Percentiles rank a stretch among this genome's conserved stretches.
phyloP scores from a whole-genome alignment of 1,140 invertebrate species.

The Lepidurus packardi region DNA sequence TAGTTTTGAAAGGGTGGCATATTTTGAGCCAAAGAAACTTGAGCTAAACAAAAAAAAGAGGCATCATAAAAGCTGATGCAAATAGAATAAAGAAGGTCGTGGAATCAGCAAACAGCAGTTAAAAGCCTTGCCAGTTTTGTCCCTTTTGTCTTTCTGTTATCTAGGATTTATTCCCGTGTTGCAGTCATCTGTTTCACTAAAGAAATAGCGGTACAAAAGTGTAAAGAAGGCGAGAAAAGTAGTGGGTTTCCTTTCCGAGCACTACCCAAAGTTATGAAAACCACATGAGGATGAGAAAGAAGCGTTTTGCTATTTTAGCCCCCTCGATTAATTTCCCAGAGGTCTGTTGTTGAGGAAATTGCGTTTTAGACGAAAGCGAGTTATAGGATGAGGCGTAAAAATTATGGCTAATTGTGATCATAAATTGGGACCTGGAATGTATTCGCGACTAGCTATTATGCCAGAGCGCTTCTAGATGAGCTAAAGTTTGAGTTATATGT shows the following conservation, averaged over 20 bases:
- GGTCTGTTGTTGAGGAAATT: slow-evolving; percentile 4
- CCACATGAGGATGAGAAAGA: background rate
- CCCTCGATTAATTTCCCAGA: slow-evolving; percentile 17
- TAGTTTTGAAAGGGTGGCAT: background rate
- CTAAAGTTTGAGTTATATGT: background rate
- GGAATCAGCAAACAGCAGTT: background rate
- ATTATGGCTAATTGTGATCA: slow-evolving; percentile 14
- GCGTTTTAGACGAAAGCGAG: slow-evolving; percentile 5
- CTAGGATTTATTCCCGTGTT: slow-evolving; percentile 14
- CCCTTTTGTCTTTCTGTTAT: slow-evolving; percentile 19
- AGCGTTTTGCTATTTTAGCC: background rate
- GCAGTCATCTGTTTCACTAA: background rate
- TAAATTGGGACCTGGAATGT: slow-evolving; percentile 2
- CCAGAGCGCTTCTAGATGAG: background rate
- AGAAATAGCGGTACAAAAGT: background rate
- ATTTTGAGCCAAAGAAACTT: too few species aligned
- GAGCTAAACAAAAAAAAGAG: too few species aligned
- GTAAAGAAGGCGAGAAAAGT: background rate
- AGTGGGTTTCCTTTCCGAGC: background rate
- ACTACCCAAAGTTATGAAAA: background rate
- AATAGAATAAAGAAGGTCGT: background rate
- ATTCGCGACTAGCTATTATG: slow-evolving; percentile 21
- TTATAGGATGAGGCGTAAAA: slow-evolving; percentile 13
- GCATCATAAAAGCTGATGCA: background rate
- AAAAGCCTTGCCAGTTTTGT: slow-evolving; percentile 12